phyloP scores from a whole-genome alignment of 1,140 invertebrate species.

The Nasonia giraulti region DNA sequence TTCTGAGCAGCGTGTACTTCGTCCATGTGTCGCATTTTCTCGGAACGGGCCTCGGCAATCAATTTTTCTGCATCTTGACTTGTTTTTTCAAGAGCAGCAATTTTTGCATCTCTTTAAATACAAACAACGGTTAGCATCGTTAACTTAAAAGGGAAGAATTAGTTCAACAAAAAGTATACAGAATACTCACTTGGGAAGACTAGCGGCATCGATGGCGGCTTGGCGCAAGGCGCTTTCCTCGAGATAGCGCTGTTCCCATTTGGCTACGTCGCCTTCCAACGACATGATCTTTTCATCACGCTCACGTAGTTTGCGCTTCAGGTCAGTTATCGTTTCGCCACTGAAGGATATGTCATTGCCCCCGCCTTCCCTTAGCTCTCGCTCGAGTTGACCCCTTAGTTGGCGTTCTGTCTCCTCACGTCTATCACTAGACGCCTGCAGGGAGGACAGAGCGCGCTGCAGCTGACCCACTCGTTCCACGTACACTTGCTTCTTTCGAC shows the following conservation, averaged over 20 bases:
- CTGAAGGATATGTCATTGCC: conserved; percentile 68
- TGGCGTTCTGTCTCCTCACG: conserved; percentile 89
- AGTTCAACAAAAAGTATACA: conserved; percentile 1
- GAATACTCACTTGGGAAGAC: conserved; percentile 84
- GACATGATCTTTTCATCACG: conserved; percentile 88
- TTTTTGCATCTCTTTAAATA: conserved; percentile 84
- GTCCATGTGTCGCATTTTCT: conserved; percentile 91
- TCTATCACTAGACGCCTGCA: conserved; percentile 88
- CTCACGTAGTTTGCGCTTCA: conserved; percentile 82
- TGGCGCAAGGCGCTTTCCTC: conserved; percentile 89
- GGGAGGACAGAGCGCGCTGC: conserved; percentile 87
- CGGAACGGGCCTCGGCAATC: conserved; percentile 88
- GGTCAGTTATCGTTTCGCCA: conserved; percentile 78
- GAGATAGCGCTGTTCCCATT: conserved; percentile 91
- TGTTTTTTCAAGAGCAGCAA: conserved; percentile 88
- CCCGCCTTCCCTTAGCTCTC: conserved; percentile 83
- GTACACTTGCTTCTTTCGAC: conserved; percentile 88
- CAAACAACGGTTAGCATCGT: conserved; percentile 17
- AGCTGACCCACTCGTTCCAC: conserved; percentile 89
- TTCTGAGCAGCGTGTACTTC: conserved; percentile 90
- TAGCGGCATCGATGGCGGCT: conserved; percentile 88
- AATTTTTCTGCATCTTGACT: conserved; percentile 90
- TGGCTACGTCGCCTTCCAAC: conserved; percentile 87
- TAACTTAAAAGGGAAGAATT: conserved; percentile 37
- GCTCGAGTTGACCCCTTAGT: conserved; percentile 85